phyloP scores from a whole-genome alignment of 1,140 invertebrate genomes.

The Diorhabda elongata region DNA sequence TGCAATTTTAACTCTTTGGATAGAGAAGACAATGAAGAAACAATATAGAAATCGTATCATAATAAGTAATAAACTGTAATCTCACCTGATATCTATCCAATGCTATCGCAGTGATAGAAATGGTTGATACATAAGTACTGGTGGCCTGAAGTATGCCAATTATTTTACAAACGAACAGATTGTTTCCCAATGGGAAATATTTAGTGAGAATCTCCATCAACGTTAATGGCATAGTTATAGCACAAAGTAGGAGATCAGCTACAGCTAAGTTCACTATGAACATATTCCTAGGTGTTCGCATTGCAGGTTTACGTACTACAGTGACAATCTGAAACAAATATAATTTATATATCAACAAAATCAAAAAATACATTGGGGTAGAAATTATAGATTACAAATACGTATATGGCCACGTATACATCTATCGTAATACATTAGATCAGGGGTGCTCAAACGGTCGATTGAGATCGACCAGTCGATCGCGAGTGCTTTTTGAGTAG shows the following conservation, averaged over 20 bases:
- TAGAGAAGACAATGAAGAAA: too few relatives aligned
- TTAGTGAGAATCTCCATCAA: slow-evolving; percentile 74
- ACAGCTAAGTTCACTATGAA: slow-evolving; percentile 88
- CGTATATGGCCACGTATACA: too few relatives aligned
- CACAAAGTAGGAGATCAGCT: slow-evolving; percentile 77
- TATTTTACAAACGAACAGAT: slow-evolving; percentile 70
- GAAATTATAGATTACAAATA: too few relatives aligned
- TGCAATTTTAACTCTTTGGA: too few relatives aligned
- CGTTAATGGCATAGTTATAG: slow-evolving; percentile 82
- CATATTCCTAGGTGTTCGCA: slow-evolving; percentile 82
- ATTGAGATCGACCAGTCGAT: too few relatives aligned
- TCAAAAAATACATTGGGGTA: too few relatives aligned
- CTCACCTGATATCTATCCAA: slow-evolving; percentile 72
- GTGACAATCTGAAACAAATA: slow-evolving; percentile 45
- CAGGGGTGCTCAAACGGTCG: too few relatives aligned
- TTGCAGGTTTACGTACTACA: slow-evolving; percentile 70
- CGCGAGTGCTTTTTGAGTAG: too few relatives aligned
- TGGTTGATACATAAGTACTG: slow-evolving; percentile 84
- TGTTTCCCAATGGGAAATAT: slow-evolving; percentile 68
- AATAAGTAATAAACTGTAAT: too few relatives aligned
- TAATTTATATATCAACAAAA: neutral
- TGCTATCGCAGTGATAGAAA: slow-evolving; percentile 86
- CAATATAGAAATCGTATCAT: too few relatives aligned
- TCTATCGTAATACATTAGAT: too few relatives aligned
- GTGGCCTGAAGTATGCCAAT: slow-evolving; percentile 77